A percentile compares a stretch with the other conserved stretches of the same genome.
These are phyloP conservation scores for Terrapene triunguis DNA, from an alignment of 2,113 vertebrate genomes.

Conservation along the genomic window DNA sequence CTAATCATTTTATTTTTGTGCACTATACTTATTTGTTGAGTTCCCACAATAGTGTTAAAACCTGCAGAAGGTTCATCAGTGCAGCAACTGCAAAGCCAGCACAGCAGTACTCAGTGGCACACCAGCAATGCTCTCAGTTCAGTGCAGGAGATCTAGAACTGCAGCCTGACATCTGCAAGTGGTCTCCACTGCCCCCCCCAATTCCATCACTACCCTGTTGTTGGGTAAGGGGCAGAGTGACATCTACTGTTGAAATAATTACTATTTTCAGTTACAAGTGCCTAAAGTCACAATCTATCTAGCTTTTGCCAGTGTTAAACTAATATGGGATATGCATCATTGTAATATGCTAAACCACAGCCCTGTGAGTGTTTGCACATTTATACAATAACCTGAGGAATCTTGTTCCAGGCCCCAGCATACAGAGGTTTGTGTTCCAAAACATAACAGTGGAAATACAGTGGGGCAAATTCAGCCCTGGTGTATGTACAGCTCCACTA, in stretches of 20 bases:
- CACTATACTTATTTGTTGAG: too few species aligned
- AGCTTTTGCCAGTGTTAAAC: background rate
- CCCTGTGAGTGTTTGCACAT: background rate
- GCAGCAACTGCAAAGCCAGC: background rate
- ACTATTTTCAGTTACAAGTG: background rate
- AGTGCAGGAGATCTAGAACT: background rate
- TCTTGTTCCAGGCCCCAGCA: too few species aligned
- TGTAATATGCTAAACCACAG: background rate
- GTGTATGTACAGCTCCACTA: too few species aligned
- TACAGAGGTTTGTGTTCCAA: too few species aligned
- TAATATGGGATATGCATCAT: too few species aligned
- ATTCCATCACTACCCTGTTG: background rate
- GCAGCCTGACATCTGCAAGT: background rate
- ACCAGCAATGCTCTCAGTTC: background rate
- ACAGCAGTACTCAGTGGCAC: background rate
- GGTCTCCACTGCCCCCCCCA: background rate
- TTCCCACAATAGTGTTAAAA: background rate
- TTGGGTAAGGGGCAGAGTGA: rapidly evolving
- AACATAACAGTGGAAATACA: too few species aligned
- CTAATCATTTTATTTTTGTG: too few species aligned
- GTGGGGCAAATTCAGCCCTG: too few species aligned
- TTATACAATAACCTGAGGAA: background rate
- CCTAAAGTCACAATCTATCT: background rate
- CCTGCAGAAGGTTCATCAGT: background rate
- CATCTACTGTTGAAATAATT: too few species aligned